These are phyloP conservation scores for Morpho deidamia DNA, from an alignment of 2,888 invertebrate species.

Conservation along the genomic window DNA sequence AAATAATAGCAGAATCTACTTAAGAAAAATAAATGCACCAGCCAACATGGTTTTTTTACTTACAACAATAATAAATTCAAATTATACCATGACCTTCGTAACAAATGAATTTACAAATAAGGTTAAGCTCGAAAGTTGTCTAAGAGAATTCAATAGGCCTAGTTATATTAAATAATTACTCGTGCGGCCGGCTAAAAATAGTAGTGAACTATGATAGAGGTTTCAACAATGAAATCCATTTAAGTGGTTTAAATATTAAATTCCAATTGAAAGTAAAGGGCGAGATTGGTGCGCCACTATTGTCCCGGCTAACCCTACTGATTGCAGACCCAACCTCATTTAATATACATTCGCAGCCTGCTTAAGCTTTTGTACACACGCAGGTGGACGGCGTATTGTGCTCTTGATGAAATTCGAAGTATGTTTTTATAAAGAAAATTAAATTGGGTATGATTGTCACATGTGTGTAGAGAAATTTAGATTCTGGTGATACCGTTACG, in stretches of 20 bases:
- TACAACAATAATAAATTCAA: constrained; percentile 9
- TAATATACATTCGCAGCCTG: constrained; percentile 62
- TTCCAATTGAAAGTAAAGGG: constrained; percentile 72
- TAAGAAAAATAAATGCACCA: not conserved
- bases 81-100: constrained; percentile 27
- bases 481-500: no score
- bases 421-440: constrained; percentile 3
- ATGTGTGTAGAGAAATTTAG: not conserved
- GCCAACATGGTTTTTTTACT: not conserved
- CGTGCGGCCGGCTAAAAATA: constrained; percentile 26
- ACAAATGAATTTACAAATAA: constrained; percentile 29
- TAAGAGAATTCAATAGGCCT: constrained; percentile 25
- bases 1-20: no score
- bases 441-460: not conserved
- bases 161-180: constrained; percentile 25
- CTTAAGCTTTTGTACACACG: constrained; percentile 41
- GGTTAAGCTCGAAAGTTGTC: constrained; percentile 37
- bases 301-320: constrained; percentile 69
- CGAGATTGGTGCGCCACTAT: constrained; percentile 73
- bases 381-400: constrained; percentile 20
- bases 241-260: constrained; percentile 75
- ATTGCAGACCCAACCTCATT: constrained; percentile 70
- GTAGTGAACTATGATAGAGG: constrained; percentile 24
- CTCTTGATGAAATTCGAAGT: constrained; percentile 12
- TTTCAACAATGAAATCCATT: constrained; percentile 73